These are phyloP conservation scores for Ctenopoma multispine DNA, from an alignment of 2,797 vertebrate species.

Conservation along the genomic window DNA sequence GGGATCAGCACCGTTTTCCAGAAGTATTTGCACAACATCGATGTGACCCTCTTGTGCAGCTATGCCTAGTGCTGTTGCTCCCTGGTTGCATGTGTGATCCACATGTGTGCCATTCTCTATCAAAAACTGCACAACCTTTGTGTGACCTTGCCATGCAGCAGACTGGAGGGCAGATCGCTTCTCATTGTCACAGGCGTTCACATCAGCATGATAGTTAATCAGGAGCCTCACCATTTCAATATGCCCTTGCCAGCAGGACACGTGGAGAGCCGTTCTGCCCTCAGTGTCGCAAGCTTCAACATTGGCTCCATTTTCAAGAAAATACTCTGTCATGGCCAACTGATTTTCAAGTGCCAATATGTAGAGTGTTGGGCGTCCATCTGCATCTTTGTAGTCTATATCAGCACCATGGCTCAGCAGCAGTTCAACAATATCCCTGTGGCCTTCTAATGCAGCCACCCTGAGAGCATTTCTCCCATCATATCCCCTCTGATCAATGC, in stretches of 20 bases:
- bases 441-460: slow-evolving; percentile 94
- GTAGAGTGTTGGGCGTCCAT: slow-evolving; percentile 96
- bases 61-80: slow-evolving; percentile 97
- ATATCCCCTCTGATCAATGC: slow-evolving; percentile 94
- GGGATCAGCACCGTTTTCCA: slow-evolving; percentile 95
- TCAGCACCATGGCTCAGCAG: slow-evolving; percentile 93
- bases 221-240: slow-evolving; percentile 95
- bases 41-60: slow-evolving; percentile 98
- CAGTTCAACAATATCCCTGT: slow-evolving; percentile 95
- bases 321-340: slow-evolving; percentile 95
- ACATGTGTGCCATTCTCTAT: slow-evolving; percentile 92
- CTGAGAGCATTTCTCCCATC: slow-evolving; percentile 96
- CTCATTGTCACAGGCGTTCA: slow-evolving; percentile 96
- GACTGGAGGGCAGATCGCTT: slow-evolving; percentile 97
- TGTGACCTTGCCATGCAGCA: slow-evolving; percentile 97
- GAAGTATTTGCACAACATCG: slow-evolving; percentile 92
- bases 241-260: slow-evolving; percentile 99
- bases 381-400: slow-evolving; percentile 95
- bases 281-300: slow-evolving; percentile 95
- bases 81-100: slow-evolving; percentile 98
- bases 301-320: slow-evolving; percentile 95
- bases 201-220: slow-evolving; percentile 90
- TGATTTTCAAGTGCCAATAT: slow-evolving; percentile 98
- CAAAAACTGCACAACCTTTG: slow-evolving; percentile 93
- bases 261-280: slow-evolving; percentile 96